Conservation (phyloP, 2,113 vertebrate genomes). For the Hiodon tergisus region DNA sequence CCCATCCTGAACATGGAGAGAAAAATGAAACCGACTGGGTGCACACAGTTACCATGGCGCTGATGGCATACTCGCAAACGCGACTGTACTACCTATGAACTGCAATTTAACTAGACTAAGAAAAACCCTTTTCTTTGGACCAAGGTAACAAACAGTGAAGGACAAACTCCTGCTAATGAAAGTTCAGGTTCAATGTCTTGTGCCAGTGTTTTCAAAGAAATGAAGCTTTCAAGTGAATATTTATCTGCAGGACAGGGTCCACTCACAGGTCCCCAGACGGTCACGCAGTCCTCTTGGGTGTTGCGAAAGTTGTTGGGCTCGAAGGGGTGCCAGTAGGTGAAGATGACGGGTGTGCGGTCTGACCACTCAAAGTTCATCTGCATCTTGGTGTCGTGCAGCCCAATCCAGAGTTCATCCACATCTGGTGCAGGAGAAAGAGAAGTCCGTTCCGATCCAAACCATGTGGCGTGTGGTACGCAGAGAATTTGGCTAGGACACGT, state of each 20-base stretch:
- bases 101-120: not conserved
- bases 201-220: not conserved
- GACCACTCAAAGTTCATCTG: conserved; percentile 99
- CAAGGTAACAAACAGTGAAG: not conserved
- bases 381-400: conserved; percentile 84
- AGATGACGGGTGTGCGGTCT: conserved; percentile 81
- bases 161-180: not conserved
- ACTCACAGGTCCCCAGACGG: conserved; percentile 91
- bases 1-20: conserved; percentile 67
- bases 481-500: not conserved
- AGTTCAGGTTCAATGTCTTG: not conserved
- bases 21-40: not conserved
- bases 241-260: not conserved
- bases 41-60: not conserved
- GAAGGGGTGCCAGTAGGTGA: conserved; percentile 93
- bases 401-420: conserved; percentile 90
- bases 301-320: conserved; percentile 96
- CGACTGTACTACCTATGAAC: not conserved
- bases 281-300: conserved; percentile 89
- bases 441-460: no score
- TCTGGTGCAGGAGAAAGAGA: conserved; percentile 56
- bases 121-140: not conserved
- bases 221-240: not conserved
- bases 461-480: not conserved
- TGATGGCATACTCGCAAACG: not conserved